phyloP scores from a whole-genome alignment of 2,797 vertebrate genomes.

The Falco cherrug region DNA sequence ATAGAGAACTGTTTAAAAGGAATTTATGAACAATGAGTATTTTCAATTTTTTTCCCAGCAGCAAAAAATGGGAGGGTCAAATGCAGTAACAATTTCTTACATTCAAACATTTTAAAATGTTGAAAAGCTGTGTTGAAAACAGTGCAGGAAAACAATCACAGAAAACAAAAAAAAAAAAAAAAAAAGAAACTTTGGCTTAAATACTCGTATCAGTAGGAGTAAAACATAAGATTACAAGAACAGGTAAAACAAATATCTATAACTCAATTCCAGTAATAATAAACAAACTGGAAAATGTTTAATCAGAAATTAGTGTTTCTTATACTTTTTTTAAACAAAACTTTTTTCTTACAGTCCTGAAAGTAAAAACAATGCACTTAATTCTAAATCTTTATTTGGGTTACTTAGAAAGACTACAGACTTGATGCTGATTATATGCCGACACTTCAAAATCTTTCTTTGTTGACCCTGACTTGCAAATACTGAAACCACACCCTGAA shows the following conservation, averaged over 20 bases:
- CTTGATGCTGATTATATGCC: background rate
- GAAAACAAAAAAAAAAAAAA: background rate
- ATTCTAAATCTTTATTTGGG: background rate
- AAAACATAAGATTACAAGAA: background rate
- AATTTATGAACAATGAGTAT: background rate
- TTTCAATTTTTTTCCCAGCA: background rate
- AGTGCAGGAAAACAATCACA: background rate
- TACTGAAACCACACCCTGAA: background rate
- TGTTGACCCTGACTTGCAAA: background rate
- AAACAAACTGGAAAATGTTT: background rate
- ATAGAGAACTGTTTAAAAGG: background rate
- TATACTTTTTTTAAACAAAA: accelerated
- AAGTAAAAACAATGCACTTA: background rate
- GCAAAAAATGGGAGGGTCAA: background rate
- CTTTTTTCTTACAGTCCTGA: background rate
- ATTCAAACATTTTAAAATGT: background rate
- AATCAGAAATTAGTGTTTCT: background rate
- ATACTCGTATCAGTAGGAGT: background rate
- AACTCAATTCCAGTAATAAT: background rate
- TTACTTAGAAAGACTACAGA: background rate
- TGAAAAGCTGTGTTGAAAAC: background rate
- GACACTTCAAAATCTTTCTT: background rate
- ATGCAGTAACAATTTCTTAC: background rate
- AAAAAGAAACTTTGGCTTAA: background rate
- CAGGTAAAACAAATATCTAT: background rate